Conservation (phyloP, 2,797 vertebrate species). For the Phalanger gymnotis region DNA sequence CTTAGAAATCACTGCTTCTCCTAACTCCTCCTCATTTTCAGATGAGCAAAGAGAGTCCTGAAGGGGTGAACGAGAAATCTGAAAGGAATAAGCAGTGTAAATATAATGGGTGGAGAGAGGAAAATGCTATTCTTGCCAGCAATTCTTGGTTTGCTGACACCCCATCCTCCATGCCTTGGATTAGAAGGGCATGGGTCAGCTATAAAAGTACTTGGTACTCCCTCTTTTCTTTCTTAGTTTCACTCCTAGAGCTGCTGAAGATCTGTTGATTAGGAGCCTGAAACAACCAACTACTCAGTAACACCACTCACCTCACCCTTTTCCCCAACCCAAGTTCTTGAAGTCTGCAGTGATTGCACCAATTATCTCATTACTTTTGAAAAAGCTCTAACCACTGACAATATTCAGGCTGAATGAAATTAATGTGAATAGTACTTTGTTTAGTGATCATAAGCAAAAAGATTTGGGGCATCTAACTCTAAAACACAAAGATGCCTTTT, state of each 20-base stretch:
- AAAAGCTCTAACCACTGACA: neutral
- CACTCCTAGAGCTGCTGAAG: neutral
- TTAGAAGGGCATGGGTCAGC: neutral
- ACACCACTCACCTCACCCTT: neutral
- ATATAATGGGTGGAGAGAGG: neutral
- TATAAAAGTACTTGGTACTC: neutral
- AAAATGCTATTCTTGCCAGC: neutral
- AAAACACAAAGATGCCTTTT: conserved; percentile 6
- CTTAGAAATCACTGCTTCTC: neutral
- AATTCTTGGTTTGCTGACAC: neutral
- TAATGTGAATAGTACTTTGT: neutral
- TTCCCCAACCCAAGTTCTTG: neutral
- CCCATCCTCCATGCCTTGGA: neutral
- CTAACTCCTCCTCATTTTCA: neutral
- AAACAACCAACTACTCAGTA: neutral
- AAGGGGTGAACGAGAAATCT: neutral
- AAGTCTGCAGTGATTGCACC: neutral
- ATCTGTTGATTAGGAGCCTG: neutral
- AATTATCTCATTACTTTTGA: neutral
- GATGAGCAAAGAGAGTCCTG: neutral
- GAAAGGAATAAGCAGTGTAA: neutral
- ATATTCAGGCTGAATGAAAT: neutral
- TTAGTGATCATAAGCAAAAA: neutral
- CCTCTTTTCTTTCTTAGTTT: neutral
- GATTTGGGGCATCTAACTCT: neutral